Conservation (phyloP, 2,113 vertebrate species). For the Psophia crepitans region DNA sequence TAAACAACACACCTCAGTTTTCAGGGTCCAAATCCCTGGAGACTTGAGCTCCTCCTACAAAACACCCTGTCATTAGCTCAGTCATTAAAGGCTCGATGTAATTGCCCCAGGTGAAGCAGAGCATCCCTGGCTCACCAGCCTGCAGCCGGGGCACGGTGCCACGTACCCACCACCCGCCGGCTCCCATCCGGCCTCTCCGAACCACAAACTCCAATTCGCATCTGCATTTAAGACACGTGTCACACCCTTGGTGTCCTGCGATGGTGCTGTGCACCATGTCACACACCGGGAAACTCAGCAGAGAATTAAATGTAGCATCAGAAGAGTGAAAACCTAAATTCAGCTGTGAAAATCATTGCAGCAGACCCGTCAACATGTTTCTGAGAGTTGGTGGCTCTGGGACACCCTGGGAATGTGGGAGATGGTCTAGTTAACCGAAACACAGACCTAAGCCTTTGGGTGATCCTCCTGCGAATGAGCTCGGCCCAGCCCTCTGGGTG, state of each 20-base stretch:
- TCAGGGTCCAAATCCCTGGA: not conserved
- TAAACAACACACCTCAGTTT: not conserved
- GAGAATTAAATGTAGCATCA: no score
- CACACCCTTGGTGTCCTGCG: rapidly evolving
- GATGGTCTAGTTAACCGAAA: not conserved
- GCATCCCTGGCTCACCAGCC: no score
- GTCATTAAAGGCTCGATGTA: rapidly evolving
- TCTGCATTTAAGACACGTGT: not conserved
- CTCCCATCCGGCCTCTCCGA: not conserved
- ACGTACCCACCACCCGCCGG: rapidly evolving
- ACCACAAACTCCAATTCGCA: not conserved
- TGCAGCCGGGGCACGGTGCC: not conserved
- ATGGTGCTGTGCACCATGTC: not conserved
- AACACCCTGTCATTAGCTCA: not conserved
- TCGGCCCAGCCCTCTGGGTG: not conserved
- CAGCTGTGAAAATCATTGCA: not conserved
- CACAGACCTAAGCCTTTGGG: not conserved
- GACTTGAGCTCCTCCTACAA: not conserved
- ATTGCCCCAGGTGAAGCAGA: rapidly evolving
- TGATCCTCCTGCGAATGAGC: not conserved
- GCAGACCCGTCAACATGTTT: not conserved
- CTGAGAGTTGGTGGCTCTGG: not conserved
- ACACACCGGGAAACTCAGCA: not conserved
- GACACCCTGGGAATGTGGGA: not conserved
- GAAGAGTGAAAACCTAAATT: not conserved